Evolutionary conservation across 2,888 invertebrate genomes (phyloP).

Genomic region (Platycnemis pennipes): DNA sequence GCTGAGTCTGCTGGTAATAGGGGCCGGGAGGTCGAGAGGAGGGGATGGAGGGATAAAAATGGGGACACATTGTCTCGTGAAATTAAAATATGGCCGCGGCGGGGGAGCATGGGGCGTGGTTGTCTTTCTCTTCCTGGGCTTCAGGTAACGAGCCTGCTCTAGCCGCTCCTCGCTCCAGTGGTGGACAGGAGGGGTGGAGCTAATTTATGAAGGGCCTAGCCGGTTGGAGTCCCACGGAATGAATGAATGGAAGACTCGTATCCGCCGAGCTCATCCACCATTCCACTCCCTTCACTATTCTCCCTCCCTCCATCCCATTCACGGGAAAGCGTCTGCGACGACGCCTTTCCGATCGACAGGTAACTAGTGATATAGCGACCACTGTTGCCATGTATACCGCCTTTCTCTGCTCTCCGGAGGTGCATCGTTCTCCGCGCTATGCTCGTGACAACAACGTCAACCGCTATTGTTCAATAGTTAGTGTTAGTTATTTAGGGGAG

Average conservation of each 20-base stretch:
- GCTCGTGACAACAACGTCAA: too few relatives aligned
- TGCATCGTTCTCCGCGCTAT: too few relatives aligned
- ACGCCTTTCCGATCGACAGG: too few relatives aligned
- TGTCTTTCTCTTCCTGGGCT: not conserved
- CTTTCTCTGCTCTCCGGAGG: too few relatives aligned
- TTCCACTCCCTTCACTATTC: not conserved
- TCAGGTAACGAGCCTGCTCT: not conserved
- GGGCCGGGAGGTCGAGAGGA: not conserved
- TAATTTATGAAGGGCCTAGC: not conserved
- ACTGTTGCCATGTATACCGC: too few relatives aligned
- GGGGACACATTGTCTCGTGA: conserved; percentile 25
- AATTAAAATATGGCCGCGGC: conserved; percentile 24
- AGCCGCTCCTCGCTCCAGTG: not conserved
- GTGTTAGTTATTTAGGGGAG: too few relatives aligned
- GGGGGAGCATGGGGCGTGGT: not conserved
- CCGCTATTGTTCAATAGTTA: too few relatives aligned
- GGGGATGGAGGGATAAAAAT: not conserved
- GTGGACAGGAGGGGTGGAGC: not conserved
- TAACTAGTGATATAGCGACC: too few relatives aligned
- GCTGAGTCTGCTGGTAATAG: too few relatives aligned
- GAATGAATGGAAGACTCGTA: not conserved
- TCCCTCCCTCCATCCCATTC: not conserved
- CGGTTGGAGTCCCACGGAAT: not conserved
- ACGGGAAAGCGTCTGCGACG: too few relatives aligned
- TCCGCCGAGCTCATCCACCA: not conserved